Percentiles rank a stretch among this genome's conserved stretches.
Conservation (phyloP, 2,113 vertebrate genomes). For the Hystrix brachyura region DNA sequence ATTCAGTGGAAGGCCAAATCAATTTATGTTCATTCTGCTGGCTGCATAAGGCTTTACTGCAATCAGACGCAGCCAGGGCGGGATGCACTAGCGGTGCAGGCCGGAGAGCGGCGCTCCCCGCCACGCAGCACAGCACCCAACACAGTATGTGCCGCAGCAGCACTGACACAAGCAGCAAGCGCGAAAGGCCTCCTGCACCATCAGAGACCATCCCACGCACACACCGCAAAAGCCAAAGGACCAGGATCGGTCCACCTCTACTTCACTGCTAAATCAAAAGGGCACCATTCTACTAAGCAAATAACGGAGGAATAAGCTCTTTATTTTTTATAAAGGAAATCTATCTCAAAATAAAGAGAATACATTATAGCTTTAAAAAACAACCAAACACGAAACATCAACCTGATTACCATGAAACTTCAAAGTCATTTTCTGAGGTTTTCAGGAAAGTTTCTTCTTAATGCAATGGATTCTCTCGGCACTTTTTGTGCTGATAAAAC, state of each 20-base stretch:
- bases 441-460: not conserved
- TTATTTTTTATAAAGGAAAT: not conserved
- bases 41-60: not conserved
- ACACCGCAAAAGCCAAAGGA: not conserved
- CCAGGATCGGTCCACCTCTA: not conserved
- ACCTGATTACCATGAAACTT: not conserved
- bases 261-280: not conserved
- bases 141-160: not conserved
- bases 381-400: not conserved
- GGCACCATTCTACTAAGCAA: not conserved
- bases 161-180: not conserved
- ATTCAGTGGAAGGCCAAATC: conserved; percentile 29
- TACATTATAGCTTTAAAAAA: not conserved
- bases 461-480: not conserved
- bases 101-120: not conserved
- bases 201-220: not conserved
- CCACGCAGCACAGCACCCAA: not conserved
- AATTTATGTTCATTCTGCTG: not conserved
- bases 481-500: not conserved
- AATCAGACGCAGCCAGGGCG: not conserved
- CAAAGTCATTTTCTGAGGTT: not conserved
- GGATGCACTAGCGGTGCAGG: not conserved
- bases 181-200: not conserved
- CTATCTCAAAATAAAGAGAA: not conserved
- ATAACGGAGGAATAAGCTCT: not conserved